Conservation (phyloP, 1,140 invertebrate species). For the Aphaenogaster ashmeadi region DNA sequence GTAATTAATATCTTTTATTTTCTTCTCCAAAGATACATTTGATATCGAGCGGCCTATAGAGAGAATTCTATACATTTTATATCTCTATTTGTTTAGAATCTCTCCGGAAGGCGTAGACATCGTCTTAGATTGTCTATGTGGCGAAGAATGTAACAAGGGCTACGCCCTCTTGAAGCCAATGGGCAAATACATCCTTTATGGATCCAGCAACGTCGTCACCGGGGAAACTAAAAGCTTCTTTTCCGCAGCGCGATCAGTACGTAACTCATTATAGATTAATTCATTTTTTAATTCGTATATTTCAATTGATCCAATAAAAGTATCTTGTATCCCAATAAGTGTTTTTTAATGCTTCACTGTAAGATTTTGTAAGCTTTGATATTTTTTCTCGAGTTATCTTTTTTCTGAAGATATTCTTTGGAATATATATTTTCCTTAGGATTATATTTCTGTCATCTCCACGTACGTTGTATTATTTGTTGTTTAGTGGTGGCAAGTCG, state of each 20-base stretch:
- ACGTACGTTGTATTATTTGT: not conserved
- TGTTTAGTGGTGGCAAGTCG: slow-evolving; percentile 95
- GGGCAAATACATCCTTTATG: slow-evolving; percentile 96
- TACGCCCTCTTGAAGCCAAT: slow-evolving; percentile 95
- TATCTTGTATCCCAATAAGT: not conserved
- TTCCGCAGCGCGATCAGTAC: slow-evolving; percentile 94
- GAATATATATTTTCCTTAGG: not conserved
- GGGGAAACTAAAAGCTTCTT: slow-evolving; percentile 96
- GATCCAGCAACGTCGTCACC: slow-evolving; percentile 94
- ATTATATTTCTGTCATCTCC: not conserved
- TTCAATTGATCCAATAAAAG: not conserved
- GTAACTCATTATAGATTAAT: slow-evolving; percentile 80
- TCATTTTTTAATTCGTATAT: not conserved
- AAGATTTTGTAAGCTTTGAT: not conserved
- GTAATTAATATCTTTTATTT: not conserved
- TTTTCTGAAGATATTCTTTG: not conserved
- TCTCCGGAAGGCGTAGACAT: slow-evolving; percentile 94
- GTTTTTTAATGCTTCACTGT: not conserved
- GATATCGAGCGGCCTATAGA: not conserved
- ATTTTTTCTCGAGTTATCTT: not conserved
- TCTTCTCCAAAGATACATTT: not conserved
- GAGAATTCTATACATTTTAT: not conserved
- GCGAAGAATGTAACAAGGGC: slow-evolving; percentile 95
- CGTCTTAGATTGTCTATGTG: slow-evolving; percentile 95
- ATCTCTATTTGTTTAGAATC: slow-evolving; percentile 86